Conservation (phyloP, 2,888 invertebrate genomes). For the Pristionchus entomophagus region DNA sequence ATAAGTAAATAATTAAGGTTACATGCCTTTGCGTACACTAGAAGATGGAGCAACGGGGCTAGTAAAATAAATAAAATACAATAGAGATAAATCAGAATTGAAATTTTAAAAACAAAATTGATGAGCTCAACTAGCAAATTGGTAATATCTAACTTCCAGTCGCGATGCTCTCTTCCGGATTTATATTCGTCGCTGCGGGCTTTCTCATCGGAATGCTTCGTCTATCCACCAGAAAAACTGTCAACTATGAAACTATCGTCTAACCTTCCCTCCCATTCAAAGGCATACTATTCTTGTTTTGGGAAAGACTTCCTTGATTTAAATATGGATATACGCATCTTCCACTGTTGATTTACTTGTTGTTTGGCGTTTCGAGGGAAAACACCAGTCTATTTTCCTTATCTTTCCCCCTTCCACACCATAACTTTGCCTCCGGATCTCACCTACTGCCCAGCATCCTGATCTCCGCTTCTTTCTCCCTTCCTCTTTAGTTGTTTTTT, state of each 20-base stretch:
- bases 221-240: neutral
- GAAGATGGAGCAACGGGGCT: too few species aligned
- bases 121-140: too few species aligned
- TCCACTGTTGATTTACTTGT: neutral
- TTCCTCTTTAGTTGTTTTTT: too few species aligned
- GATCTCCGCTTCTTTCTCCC: neutral
- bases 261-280: neutral
- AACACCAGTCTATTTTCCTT: too few species aligned
- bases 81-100: too few species aligned
- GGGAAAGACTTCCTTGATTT: too few species aligned
- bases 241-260: slow-evolving; percentile 25
- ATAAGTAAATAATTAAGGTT: too few species aligned
- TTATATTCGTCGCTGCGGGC: neutral
- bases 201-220: slow-evolving; percentile 16
- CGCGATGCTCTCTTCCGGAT: neutral
- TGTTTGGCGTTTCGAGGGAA: neutral
- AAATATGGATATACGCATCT: neutral
- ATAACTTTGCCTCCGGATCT: neutral
- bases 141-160: neutral
- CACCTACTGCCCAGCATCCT: neutral
- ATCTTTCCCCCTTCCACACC: neutral
- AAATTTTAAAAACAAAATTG: too few species aligned
- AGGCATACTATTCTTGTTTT: too few species aligned
- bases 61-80: too few species aligned
- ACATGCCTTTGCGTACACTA: too few species aligned